Base-by-base conservation (phyloP, 2,797 vertebrate species). In the Cyclopterus lumpus region DNA sequence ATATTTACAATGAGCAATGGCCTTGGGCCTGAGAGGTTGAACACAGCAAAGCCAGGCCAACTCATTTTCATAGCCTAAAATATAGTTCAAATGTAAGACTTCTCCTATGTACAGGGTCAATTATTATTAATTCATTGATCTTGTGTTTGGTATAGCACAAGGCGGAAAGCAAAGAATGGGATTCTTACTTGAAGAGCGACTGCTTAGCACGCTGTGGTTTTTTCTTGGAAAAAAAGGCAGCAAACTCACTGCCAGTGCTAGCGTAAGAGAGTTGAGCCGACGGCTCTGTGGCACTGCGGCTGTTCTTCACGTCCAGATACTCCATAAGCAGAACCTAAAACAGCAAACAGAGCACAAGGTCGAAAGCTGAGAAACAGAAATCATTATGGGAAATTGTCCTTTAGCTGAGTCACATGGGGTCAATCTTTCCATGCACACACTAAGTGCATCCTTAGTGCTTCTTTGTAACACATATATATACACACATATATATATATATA, bases 241-340 rank as follows among this genome's bases (percentile, higher is more conserved):
- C 97, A 12, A 99, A 99, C 71, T 99, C 98, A 0, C 97, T 94
- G 57, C 97, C 97, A 0, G 97, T 97, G 91, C 98, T 99, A 88
- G 96, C 96, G 2, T 99, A 99, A 73, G 97, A 96, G 18, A 98
- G 95, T 77, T 99, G 98, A 66, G 97, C 86, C 0, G 97, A 97
- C 0, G 97, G 95, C 83, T 99, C 98, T 0, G 97, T 96, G 63
- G 97, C 94, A 0, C 97, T 92, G 49, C 96, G 96, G 2, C 96
- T 97, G 93, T 99, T 99, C 93, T 99, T 99, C 94, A 99, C 97
- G 58, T 99, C 98, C 91, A 99, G 94, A 72, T 99, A 99, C 75
- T 99, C 98, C 1, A 97, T 99, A 30, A 99, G 95, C 90, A 99
- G 90, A 86, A 99, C 95, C 98, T 99, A 70, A 53, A 64, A 82